Conservation (phyloP, 2,113 vertebrate species). For the Eulacestoma nigropectus region DNA sequence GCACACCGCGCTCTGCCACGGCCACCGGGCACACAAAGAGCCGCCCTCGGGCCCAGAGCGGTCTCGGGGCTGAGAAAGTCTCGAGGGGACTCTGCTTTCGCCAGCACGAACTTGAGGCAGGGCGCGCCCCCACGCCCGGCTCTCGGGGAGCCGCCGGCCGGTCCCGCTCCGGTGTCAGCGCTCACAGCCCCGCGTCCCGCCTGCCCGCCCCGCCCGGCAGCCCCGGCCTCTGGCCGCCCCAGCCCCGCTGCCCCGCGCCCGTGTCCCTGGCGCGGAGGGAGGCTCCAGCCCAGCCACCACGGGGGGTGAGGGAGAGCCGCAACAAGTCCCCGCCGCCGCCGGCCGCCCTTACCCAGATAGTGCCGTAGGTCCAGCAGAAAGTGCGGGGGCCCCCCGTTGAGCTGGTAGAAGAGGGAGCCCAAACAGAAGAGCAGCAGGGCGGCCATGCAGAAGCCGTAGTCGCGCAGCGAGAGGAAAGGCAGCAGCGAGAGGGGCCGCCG, state of each 20-base stretch:
- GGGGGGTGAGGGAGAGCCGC: not conserved
- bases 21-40: not conserved
- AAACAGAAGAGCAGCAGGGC: constrained; percentile 88
- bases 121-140: not conserved
- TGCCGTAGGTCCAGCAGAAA: constrained; percentile 89
- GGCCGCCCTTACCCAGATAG: constrained; percentile 87
- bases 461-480: constrained; percentile 80
- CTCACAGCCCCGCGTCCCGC: not conserved
- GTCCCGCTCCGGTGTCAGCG: not conserved
- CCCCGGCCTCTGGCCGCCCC: not conserved
- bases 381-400: constrained; percentile 89
- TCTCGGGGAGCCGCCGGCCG: not conserved
- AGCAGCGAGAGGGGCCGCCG: constrained; percentile 68
- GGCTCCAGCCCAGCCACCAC: not conserved
- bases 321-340: not conserved
- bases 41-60: not conserved
- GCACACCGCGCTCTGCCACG: not conserved
- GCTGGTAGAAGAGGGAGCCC: constrained; percentile 89
- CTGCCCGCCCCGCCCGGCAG: not conserved
- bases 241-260: not conserved
- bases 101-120: not conserved
- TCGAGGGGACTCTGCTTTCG: not conserved
- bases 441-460: constrained; percentile 93
- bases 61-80: too few species aligned
- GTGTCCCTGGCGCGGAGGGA: not conserved